phyloP scores from a whole-genome alignment of 1,140 invertebrate genomes.

The Caligus rogercresseyi region DNA sequence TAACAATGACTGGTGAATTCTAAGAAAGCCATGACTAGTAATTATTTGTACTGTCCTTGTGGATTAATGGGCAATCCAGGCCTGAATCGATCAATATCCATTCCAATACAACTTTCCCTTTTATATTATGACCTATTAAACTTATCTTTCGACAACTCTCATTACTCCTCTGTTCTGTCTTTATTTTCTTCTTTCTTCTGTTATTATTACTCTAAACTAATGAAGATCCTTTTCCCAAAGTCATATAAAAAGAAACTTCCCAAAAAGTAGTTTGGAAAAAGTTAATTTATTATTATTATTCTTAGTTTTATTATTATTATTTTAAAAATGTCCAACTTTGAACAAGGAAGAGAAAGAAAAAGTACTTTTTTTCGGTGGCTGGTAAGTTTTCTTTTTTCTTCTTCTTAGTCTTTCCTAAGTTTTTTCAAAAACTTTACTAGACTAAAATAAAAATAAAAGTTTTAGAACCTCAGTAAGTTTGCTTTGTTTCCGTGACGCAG shows the following conservation, averaged over 20 bases:
- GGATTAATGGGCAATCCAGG: too few relatives aligned
- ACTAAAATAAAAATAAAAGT: neutral
- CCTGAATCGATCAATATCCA: too few relatives aligned
- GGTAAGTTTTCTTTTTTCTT: neutral
- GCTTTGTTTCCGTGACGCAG: neutral
- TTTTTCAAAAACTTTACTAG: neutral
- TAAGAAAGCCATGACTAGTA: too few relatives aligned
- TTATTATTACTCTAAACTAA: neutral
- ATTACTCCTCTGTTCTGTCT: neutral
- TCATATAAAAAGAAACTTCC: neutral
- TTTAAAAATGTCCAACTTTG: neutral
- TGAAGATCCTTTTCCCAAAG: too few relatives aligned
- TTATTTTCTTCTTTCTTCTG: neutral
- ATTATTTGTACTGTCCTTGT: neutral
- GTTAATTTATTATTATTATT: neutral
- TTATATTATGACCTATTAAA: neutral
- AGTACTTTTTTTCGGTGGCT: neutral
- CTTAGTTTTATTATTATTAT: neutral
- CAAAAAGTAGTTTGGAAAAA: neutral
- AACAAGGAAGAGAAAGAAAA: neutral
- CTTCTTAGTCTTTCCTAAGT: too few relatives aligned
- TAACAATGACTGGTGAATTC: too few relatives aligned
- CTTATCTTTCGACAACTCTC: neutral
- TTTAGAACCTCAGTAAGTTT: neutral
- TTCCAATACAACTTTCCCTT: neutral